Percentiles rank a stretch among this genome's conserved stretches.
Evolutionary conservation across 2,797 vertebrate species (phyloP).

Genomic region (Amazona finschi): DNA sequence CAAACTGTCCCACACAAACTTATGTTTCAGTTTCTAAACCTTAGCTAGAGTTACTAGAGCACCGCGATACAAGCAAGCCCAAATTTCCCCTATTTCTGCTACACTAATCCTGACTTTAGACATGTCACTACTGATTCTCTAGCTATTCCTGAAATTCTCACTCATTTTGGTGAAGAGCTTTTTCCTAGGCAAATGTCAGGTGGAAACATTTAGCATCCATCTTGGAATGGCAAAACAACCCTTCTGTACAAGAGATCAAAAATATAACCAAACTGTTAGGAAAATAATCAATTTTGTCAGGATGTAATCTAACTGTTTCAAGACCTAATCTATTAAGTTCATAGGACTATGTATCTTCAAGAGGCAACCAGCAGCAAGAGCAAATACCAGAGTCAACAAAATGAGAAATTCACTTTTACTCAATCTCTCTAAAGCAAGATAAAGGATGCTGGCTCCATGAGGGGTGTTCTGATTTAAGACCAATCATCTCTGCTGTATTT

Average conservation of each 20-base stretch:
- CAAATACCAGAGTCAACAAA: neutral
- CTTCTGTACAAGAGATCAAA: neutral
- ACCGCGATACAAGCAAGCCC: neutral
- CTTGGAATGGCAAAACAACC: neutral
- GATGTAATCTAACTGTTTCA: neutral
- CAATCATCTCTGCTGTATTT: neutral
- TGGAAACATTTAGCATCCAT: neutral
- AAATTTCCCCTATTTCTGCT: neutral
- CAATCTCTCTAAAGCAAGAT: neutral
- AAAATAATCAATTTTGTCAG: neutral
- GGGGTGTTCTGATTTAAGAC: neutral
- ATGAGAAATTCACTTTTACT: neutral
- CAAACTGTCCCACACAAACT: neutral
- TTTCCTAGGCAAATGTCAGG: neutral
- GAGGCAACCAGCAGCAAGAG: neutral
- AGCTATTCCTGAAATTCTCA: neutral
- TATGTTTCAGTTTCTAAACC: neutral
- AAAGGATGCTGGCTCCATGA: neutral
- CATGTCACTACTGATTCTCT: neutral
- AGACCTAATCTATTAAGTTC: neutral
- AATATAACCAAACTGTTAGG: neutral
- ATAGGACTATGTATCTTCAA: neutral
- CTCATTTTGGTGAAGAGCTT: neutral
- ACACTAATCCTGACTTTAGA: neutral
- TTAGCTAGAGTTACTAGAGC: neutral